Evolutionary conservation across 2,113 vertebrate genomes (phyloP).

Genomic region (Carassius carassius): DNA sequence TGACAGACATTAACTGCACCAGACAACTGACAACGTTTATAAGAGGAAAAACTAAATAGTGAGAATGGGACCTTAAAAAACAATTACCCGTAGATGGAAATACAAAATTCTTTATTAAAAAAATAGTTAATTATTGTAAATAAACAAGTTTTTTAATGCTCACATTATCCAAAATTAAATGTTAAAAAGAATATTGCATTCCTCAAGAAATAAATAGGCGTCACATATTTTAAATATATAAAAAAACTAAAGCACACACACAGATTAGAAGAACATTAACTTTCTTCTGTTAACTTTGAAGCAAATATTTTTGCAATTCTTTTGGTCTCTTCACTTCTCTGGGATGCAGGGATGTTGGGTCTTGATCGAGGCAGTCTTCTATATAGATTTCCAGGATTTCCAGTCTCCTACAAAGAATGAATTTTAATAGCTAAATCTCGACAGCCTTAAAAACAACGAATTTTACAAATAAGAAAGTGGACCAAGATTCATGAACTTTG

Average conservation of each 20-base stretch:
- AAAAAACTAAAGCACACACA: not conserved
- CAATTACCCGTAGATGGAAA: not conserved
- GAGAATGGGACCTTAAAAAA: not conserved
- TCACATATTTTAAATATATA: not conserved
- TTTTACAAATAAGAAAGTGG: not conserved
- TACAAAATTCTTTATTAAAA: slow-evolving; percentile 48
- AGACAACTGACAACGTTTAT: not conserved
- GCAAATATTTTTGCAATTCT: slow-evolving; percentile 91
- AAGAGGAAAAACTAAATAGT: not conserved
- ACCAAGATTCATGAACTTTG: not conserved
- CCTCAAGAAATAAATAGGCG: slow-evolving; percentile 21
- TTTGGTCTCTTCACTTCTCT: slow-evolving; percentile 77
- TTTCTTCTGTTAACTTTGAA: slow-evolving; percentile 72
- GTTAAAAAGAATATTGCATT: not conserved
- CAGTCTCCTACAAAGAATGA: slow-evolving; percentile 31
- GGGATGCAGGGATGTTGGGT: slow-evolving; percentile 62
- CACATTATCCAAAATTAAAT: slow-evolving; percentile 29
- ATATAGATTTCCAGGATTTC: slow-evolving; percentile 48
- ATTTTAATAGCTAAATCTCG: not conserved
- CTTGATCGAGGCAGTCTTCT: slow-evolving; percentile 59
- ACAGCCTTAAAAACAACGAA: not conserved
- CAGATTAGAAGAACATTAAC: slow-evolving; percentile 53
- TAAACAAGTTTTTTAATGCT: slow-evolving; percentile 30
- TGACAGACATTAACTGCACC: slow-evolving; percentile 13
- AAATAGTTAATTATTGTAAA: slow-evolving; percentile 12